phyloP scores from a whole-genome alignment of 2,888 invertebrate genomes.

The Teinopalpus imperialis region DNA sequence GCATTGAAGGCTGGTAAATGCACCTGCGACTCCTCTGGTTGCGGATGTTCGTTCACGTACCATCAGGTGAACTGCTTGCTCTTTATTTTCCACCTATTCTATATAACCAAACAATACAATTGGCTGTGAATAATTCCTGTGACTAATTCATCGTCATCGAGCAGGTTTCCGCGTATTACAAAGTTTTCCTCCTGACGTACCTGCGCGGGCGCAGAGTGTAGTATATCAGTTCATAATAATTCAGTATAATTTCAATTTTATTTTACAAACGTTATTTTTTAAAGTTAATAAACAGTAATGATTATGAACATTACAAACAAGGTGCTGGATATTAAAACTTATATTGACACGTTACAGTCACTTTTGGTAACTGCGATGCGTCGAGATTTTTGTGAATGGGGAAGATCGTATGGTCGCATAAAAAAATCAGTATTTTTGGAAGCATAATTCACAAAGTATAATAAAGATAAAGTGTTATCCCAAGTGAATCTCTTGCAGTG shows the following conservation, averaged over 20 bases:
- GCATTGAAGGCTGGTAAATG: no score
- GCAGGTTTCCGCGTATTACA: slow-evolving; percentile 27
- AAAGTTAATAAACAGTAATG: no score
- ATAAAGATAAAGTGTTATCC: slow-evolving; percentile 87
- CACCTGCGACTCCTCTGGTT: no score
- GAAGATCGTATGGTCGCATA: slow-evolving; percentile 93
- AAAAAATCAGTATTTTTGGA: slow-evolving; percentile 92
- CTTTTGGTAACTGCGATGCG: slow-evolving; percentile 90
- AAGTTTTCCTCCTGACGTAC: slow-evolving; percentile 44
- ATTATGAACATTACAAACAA: slow-evolving; percentile 43
- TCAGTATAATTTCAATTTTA: no score
- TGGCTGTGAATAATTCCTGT: slow-evolving; percentile 24
- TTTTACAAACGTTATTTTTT: no score
- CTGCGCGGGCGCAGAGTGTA: slow-evolving; percentile 50
- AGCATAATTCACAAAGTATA: slow-evolving; percentile 90
- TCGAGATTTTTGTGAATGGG: slow-evolving; percentile 95
- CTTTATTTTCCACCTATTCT: no score
- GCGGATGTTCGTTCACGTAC: no score
- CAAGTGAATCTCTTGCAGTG: slow-evolving; percentile 91
- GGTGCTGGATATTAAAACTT: slow-evolving; percentile 93
- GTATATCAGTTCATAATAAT: no score
- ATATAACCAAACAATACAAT: no score
- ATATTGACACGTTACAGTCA: slow-evolving; percentile 90
- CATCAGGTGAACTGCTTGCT: no score
- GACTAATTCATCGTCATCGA: slow-evolving; percentile 22